Evolutionary conservation across 1,140 invertebrate species (phyloP), one percentile per base, ranked within the genome.

Genomic region (Papilio aristodemus): DNA sequence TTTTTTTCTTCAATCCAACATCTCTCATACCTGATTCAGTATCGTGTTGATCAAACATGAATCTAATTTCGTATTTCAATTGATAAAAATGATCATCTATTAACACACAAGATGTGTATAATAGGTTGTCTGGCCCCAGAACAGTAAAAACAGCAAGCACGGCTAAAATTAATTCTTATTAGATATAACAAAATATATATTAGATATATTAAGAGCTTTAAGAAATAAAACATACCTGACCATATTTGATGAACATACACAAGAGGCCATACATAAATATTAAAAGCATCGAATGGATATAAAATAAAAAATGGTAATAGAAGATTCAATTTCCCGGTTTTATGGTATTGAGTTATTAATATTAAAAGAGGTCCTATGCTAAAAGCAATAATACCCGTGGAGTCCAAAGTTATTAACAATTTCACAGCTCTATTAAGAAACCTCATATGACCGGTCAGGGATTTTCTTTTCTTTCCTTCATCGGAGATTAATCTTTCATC

Each of bases 231-330:
- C 14, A 37, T 62, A 62, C 59, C 36, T 37, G 59, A 62, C 59
- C 59, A 62, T 19, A 62, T 17, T 36, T 62, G 59, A 62, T 62
- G 59, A 17, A 62, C 36, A 10, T 62, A 62, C 9, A 62, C 36
- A 38, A 62, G 38, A 19, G 59, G 59, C 27, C 27, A 62, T 6
- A 39, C 10, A 19, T 38, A 38, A 39, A 62, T 62, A 19, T 62
- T 38, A 13, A 37, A 62, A 19, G 59, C 27, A 22, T 62, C 59
- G 38, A 62, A 62, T 10, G 59, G 59, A 10, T 62, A 62, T 11
- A 36, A 36, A 19, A 62, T 32, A 19, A 62, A 38, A 4, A 62
- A 62, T 7, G 59, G 59, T 19, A 62, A 17, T 19, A 62, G 36
- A 62, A 62, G 36, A 14, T 38, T 62, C 17, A 62, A 38, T 38